Evolutionary conservation across 2,888 invertebrate genomes (phyloP), one percentile per base, ranked within the genome.

Genomic region (Griposia aprilina): DNA sequence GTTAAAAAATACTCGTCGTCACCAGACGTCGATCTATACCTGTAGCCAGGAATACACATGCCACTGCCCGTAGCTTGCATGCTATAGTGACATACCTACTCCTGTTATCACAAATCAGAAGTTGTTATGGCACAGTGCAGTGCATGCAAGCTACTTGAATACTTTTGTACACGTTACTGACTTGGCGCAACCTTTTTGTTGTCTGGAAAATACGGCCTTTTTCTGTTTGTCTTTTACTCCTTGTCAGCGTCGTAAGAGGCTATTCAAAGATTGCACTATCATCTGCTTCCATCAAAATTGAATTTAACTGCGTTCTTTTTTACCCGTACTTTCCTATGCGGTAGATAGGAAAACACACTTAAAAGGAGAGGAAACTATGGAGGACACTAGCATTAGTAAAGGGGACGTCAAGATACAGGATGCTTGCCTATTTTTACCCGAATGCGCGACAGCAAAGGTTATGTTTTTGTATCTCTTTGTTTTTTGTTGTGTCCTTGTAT

Each of bases 251-350:
- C 45, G 0, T 52, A 45, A 41, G 26, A 76, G 76, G 26, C 41
- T 62, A 45, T 76, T 76, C 76, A 52, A 76, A 76, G 41, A 52
- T 52, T 45, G 20, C 41, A 63, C 2, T 62, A 76, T 62, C 45
- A 4, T 45, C 3, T 52, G 17, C 15, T 36, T 5, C 11, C 15
- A 55, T 55, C 63, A 17, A n/a, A 76, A 23, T 36, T 76, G 20
- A 50, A 52, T 50, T 60, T 13, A 23, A 55, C 15, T 36, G 62
- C 2, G 11, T 20, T 30, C 52, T 52, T 55, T 45, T 76, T 45
- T 63, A 52, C 20, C 7, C 45, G 13, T n/a, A 45, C n/a, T 52
- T 50, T 75, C 17, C n/a, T n/a, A 17, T 10, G 60, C n/a, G n/a
- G 30, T 4, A 30, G 10, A n/a, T 17, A n/a, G 26, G 41, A 41